These are phyloP conservation scores for Acrocephalus kingi DNA, from an alignment of 2,113 vertebrate species.

Conservation along the genomic window DNA sequence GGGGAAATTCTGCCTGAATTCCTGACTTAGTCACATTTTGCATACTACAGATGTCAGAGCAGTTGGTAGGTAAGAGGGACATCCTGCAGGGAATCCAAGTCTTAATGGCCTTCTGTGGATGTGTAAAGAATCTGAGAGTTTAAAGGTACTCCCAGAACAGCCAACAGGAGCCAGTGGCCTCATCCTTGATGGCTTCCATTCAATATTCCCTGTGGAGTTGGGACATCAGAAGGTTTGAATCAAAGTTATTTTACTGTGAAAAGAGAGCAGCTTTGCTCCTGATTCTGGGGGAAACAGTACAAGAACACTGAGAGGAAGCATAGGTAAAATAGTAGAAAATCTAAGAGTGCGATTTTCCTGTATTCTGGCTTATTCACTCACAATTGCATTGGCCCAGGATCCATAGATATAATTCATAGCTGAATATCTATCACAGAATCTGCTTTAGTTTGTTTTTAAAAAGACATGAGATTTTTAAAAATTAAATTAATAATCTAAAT, in stretches of 20 bases:
- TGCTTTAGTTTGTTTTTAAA: neutral
- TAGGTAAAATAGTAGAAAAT: neutral
- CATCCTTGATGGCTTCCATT: neutral
- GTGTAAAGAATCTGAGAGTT: neutral
- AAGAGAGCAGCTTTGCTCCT: neutral
- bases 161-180: neutral
- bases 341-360: neutral
- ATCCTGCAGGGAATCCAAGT: neutral
- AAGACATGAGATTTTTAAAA: neutral
- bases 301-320: neutral
- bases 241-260: neutral
- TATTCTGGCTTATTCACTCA: neutral
- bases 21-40: neutral
- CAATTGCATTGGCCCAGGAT: neutral
- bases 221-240: neutral
- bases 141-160: neutral
- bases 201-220: neutral
- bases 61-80: neutral
- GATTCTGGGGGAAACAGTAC: neutral
- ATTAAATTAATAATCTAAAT: no score
- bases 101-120: neutral
- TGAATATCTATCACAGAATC: neutral
- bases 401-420: neutral
- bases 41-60: neutral
- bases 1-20: neutral